Base-by-base conservation (phyloP, 2,888 invertebrate genomes). In the Xiphydria camelus region DNA sequence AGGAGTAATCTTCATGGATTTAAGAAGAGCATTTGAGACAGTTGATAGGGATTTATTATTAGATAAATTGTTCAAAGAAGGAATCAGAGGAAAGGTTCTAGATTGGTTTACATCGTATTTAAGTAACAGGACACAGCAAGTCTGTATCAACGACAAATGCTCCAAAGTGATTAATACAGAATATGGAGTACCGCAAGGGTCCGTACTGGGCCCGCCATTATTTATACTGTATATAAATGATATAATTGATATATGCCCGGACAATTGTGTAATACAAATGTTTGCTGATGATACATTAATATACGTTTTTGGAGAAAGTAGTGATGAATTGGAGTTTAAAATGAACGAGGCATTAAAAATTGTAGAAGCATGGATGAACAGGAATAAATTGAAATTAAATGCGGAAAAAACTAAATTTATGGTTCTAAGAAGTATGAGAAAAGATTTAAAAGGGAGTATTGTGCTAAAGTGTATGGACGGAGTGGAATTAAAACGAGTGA, bases 1-100 rank as follows among this genome's bases (percentile, higher is more conserved):
- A 9, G 42, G 47, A 4, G 47, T 42, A 25, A 35, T 50, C 1
- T 50, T 50, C 15, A 35, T 50, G 21, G 49, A 53, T 6, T 32
- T 47, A 3, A 48, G 45, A 18, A n/a, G 49, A 35, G 51, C 49
- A n/a, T 51, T 51, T 19, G 51, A 47, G 9, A 48, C 48, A 1
- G 26, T 51, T 0, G 33, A 45, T 14, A 37, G 45, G 10, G n/a
- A 41, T 12, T 25, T 18, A 32, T n/a, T 49, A 12, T 1, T 46
- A 21, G n/a, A 19, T n/a, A 53, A 53, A 42, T 3, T 53, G 10
- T 1, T 10, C 1, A 7, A 35, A 6, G 41, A 42, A 21, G 45
- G 48, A 23, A 25, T 51, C 5, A 26, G 15, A 20, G 45, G 34
- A 9, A 39, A 1, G 9, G 40, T 21, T 7, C 5, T 48, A 6